phyloP scores from a whole-genome alignment of 53 echinoderm and acorn worm species.

The Astropecten irregularis region DNA sequence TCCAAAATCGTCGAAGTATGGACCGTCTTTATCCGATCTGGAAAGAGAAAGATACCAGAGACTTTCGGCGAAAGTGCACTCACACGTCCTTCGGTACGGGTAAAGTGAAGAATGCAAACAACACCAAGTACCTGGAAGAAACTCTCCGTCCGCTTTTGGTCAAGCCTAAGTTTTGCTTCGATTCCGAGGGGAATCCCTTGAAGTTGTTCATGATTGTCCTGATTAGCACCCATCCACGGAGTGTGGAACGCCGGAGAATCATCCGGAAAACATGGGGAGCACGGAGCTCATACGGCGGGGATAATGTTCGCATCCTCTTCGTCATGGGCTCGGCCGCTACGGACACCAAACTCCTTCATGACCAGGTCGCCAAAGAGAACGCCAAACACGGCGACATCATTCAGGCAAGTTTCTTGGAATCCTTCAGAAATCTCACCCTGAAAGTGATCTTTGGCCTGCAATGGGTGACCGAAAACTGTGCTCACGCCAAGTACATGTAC shows the following conservation, averaged over 20 bases:
- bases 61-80: no score
- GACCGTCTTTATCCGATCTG: no score
- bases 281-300: not conserved
- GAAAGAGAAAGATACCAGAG: no score
- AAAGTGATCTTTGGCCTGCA: conserved; percentile 71
- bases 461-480: conserved; percentile 71
- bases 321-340: conserved; percentile 13
- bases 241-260: conserved; percentile 28
- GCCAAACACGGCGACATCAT: conserved; percentile 66
- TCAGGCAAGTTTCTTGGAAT: conserved; percentile 69
- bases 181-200: no score
- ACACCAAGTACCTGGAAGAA: no score
- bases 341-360: not conserved
- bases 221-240: conserved; percentile 48
- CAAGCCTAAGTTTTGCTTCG: no score
- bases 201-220: conserved; percentile 66
- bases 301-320: conserved; percentile 26
- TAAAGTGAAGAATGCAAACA: no score
- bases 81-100: no score
- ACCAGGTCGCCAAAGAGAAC: conserved; percentile 29
- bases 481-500: conserved; percentile 62
- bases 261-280: conserved; percentile 69
- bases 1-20: not conserved
- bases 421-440: conserved; percentile 63
- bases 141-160: no score